Evolutionary conservation across 2,113 vertebrate species (phyloP).

Genomic region (Polypterus bichir): DNA sequence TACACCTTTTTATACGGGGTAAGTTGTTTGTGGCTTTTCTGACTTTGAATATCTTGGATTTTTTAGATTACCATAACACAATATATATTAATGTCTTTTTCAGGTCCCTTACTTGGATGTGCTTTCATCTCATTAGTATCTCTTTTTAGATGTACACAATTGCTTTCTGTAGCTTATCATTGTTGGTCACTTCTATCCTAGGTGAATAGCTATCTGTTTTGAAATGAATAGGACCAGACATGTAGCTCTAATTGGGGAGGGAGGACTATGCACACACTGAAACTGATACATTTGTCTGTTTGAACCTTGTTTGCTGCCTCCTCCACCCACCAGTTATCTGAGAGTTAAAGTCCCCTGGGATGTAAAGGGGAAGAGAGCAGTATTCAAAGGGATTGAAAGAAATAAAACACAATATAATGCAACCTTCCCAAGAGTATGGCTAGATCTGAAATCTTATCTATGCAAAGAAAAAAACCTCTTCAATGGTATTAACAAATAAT

Average conservation of each 20-base stretch:
- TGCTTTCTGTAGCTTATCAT: conserved; percentile 38
- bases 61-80: no score
- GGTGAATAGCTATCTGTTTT: conserved; percentile 26
- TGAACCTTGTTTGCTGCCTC: conserved; percentile 55
- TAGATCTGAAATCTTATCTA: conserved; percentile 37
- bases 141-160: conserved; percentile 27
- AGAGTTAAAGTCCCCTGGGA: conserved; percentile 65
- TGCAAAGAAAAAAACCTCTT: conserved; percentile 22
- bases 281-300: conserved; percentile 67
- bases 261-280: conserved; percentile 26
- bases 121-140: conserved; percentile 10
- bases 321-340: conserved; percentile 60
- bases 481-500: conserved; percentile 25
- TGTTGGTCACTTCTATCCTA: conserved; percentile 31
- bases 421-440: conserved; percentile 41
- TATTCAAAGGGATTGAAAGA: conserved; percentile 61
- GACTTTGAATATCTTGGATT: no score
- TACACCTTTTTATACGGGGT: no score
- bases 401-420: conserved; percentile 58
- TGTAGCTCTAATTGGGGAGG: conserved; percentile 33
- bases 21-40: no score
- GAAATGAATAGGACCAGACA: conserved; percentile 34
- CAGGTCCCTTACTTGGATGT: conserved; percentile 9
- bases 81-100: conserved; percentile 1
- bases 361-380: conserved; percentile 43